Percentiles rank a stretch among this genome's conserved stretches.
Conservation (phyloP, 2,888 invertebrate genomes). For the Diabrotica balteata region DNA sequence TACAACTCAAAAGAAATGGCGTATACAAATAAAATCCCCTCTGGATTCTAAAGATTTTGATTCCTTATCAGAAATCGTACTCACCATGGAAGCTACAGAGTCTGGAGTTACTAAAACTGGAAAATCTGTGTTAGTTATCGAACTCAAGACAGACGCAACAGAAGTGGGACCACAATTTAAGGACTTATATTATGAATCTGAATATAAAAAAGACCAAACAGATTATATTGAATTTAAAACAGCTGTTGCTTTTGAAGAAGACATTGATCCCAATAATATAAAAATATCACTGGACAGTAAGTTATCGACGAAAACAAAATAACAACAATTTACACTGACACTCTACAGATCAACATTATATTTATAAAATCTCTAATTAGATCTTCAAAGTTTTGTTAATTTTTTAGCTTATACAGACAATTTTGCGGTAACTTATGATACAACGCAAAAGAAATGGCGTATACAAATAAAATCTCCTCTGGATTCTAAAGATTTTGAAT, state of each 20-base stretch:
- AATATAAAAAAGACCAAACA: constrained; percentile 30
- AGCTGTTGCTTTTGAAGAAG: constrained; percentile 33
- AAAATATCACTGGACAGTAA: constrained; percentile 21
- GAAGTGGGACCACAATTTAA: constrained; percentile 35
- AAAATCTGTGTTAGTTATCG: constrained; percentile 17
- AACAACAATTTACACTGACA: background rate
- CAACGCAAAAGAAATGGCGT: background rate
- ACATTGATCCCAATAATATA: constrained; percentile 26
- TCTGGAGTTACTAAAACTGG: constrained; percentile 2
- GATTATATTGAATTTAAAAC: constrained; percentile 32
- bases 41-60: background rate
- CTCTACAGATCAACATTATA: background rate
- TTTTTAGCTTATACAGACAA: constrained; percentile 15
- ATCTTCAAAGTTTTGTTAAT: too few species aligned
- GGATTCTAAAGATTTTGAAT: background rate
- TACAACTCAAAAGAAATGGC: too few species aligned
- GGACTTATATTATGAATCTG: constrained; percentile 33
- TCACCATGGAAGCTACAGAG: constrained; percentile 16
- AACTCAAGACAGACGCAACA: background rate
- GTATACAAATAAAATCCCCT: too few species aligned
- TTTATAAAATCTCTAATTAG: background rate
- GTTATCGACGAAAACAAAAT: background rate
- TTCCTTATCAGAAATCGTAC: constrained; percentile 14
- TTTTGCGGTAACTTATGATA: background rate
- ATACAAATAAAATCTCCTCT: constrained; percentile 13